Evolutionary conservation across 2,797 vertebrate genomes (phyloP), one percentile per base, ranked within the genome.

Genomic region (Helarctos malayanus): DNA sequence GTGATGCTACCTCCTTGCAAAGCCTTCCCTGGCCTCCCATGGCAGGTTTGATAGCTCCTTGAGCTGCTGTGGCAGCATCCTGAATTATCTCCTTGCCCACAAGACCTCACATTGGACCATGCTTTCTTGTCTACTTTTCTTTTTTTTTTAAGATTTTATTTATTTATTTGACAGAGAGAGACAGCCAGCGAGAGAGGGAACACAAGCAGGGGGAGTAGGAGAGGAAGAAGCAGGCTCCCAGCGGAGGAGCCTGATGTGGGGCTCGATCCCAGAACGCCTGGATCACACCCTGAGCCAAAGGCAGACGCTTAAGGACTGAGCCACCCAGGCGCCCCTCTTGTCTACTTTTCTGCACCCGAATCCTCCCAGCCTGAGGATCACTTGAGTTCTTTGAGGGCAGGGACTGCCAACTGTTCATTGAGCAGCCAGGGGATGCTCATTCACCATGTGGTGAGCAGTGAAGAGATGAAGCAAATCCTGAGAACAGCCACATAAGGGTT

Each of bases 371-470:
- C 19, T 23, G 2, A 9, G 10, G 32, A 32, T 11, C 32, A 9
- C 5, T 2, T 54, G 52, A 29, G 18, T 57, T 80, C n/a, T 75
- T 63, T 56, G 68, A 88, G 81, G 69, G 47, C 14, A 19, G 57
- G 32, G 45, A 32, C 71, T 73, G 27, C 5, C 32, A 52, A n/a
- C 8, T 16, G 52, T 61, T 69, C 63, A 35, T 52, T 8, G 18
- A 83, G 82, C 27, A 35, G 35, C 65, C 0, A 32, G 47, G 3
- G 11, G 12, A 7, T 6, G 16, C 61, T 71, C 27, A n/a, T 5
- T 19, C 45, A 54, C 41, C 1, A 15, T 0, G 3, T n/a, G 29
- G 65, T 14, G 21, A 73, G 45, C 0, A 2, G 29, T 7, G 49
- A n/a, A 7, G 13, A 61, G 38, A 52, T 21, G 32, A 78, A 13